These are phyloP conservation scores for Apotomis turbidana DNA, from an alignment of 2,888 invertebrate species.

Conservation along the genomic window DNA sequence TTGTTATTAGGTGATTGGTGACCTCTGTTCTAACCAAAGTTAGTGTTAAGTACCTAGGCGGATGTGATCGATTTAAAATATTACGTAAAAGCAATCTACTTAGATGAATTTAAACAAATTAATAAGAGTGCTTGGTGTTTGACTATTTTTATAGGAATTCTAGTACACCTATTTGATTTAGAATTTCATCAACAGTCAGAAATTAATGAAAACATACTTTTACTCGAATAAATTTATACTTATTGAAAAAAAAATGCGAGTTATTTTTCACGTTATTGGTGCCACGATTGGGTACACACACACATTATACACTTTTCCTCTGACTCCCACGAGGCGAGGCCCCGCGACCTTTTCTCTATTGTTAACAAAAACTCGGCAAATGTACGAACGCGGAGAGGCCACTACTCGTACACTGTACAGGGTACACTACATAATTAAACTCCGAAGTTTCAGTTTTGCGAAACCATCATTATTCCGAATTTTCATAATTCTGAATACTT, in stretches of 20 bases:
- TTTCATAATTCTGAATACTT: too few species aligned
- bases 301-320: background rate
- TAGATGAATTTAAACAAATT: too few species aligned
- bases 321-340: background rate
- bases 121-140: too few species aligned
- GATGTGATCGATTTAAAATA: background rate
- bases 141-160: too few species aligned
- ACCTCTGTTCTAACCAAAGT: conserved; percentile 18
- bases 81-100: background rate
- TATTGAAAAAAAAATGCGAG: too few species aligned
- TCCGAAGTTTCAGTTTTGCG: too few species aligned
- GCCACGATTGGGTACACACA: background rate
- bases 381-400: background rate
- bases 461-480: too few species aligned
- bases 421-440: background rate
- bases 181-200: too few species aligned
- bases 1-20: conserved; percentile 40
- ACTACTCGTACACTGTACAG: background rate
- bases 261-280: background rate
- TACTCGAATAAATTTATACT: too few species aligned
- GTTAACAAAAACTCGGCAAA: conserved; percentile 4
- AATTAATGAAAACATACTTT: too few species aligned
- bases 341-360: background rate
- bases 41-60: background rate
- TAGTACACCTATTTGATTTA: too few species aligned